Conservation (phyloP, 2,797 vertebrate species). For the Mus spretus region DNA sequence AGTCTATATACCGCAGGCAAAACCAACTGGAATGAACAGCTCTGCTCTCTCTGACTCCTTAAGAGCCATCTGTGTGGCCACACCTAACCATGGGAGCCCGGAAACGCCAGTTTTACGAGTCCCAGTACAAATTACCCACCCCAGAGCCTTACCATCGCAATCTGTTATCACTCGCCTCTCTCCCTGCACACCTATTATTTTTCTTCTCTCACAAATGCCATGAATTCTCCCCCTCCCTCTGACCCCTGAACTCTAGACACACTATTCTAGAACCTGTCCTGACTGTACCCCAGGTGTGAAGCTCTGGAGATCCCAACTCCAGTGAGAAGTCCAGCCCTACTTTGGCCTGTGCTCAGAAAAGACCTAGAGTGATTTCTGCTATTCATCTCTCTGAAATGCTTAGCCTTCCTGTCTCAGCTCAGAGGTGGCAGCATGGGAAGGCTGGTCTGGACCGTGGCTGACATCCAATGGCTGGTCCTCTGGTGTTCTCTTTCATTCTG, state of each 20-base stretch:
- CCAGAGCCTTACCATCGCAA: constrained; percentile 24
- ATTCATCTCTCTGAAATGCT: not conserved
- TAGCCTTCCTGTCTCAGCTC: not conserved
- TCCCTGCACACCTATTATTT: not conserved
- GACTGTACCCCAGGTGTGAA: not conserved
- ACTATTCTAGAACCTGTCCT: not conserved
- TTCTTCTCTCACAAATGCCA: constrained; percentile 2
- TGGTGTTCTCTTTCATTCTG: not conserved
- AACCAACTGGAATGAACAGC: constrained; percentile 60
- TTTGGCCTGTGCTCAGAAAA: not conserved
- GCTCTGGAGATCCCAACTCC: not conserved
- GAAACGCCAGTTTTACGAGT: constrained; percentile 76
- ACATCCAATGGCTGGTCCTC: not conserved
- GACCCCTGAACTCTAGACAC: not conserved
- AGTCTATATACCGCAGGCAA: constrained; percentile 42
- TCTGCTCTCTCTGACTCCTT: constrained; percentile 14
- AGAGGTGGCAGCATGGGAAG: fast-evolving
- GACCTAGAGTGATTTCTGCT: not conserved
- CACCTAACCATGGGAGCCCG: constrained; percentile 47
- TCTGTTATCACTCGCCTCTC: constrained; percentile 8
- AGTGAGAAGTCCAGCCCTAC: not conserved
- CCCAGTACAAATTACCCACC: not conserved
- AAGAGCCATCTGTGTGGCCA: constrained; percentile 7
- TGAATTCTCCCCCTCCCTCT: not conserved
- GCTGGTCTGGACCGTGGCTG: not conserved